Evolutionary conservation across 2,113 vertebrate genomes (phyloP).

Genomic region (Fregata magnificens): DNA sequence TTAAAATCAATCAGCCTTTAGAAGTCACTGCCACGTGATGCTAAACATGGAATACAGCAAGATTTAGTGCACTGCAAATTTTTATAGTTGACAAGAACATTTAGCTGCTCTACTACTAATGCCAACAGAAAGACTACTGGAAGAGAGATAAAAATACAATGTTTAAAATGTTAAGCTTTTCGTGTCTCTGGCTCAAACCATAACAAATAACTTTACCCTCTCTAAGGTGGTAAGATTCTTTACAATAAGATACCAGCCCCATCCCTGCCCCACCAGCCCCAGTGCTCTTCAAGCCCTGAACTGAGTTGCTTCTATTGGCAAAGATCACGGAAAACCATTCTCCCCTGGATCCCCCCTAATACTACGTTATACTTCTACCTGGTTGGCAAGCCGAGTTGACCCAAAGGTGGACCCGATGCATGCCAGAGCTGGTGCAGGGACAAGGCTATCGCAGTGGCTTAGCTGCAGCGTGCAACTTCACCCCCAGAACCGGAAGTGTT

Average conservation of each 20-base stretch:
- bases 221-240: neutral
- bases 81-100: neutral
- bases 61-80: neutral
- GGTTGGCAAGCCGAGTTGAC: neutral
- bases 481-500: neutral
- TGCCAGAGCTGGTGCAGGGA: neutral
- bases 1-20: neutral
- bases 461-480: neutral
- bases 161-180: neutral
- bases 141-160: neutral
- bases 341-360: fast-evolving
- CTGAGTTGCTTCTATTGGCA: neutral
- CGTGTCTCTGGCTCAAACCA: neutral
- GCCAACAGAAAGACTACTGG: neutral
- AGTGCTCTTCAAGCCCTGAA: neutral
- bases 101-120: neutral
- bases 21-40: neutral
- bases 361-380: neutral
- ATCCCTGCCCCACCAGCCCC: neutral
- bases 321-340: neutral
- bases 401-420: neutral
- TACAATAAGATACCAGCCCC: neutral
- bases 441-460: neutral
- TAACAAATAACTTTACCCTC: neutral
- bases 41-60: neutral